Evolutionary conservation across 1,140 invertebrate genomes (phyloP), one percentile per base, ranked within the genome.

Genomic region (Trachymyrmex septentrionalis): DNA sequence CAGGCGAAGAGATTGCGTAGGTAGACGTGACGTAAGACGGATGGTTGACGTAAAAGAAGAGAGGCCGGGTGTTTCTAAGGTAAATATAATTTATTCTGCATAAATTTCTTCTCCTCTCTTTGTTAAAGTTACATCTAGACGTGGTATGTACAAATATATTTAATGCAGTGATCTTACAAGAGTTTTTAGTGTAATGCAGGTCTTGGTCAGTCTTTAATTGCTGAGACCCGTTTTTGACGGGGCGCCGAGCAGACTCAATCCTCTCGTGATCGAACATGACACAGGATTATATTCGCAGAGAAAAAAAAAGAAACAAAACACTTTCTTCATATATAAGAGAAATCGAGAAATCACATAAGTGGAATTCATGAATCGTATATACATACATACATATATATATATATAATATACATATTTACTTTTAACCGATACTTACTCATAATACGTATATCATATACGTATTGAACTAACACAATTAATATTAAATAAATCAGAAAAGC

Each of bases 31-130:
- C 24, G 63, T 50, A 53, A 16, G 21, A 4, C 27, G 24, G n/a
- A 44, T 12, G 19, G 21, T 19, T 38, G 27, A 0, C 9, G 21
- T 12, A 48, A 0, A 76, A 19, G 19, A 34, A 30, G 12, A 14
- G 12, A 12, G 10, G 3, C 0, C 1, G 21, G 2, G n/a, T 30
- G 9, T 24, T 57, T 21, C 59, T 93, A 92, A 87, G 88, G 91
- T 94, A 93, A 94, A 94, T 94, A 94, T 94, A 94, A 95, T 94
- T 95, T 95, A 95, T 95, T 93, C 66, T 88, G 93, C 92, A 92
- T 92, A 92, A 93, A 93, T 89, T 50, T 94, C 88, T 91, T 69
- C 66, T 69, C 38, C 66, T 48, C 38, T 69, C 66, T 88, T 92
- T 87, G 77, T 92, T 89, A 91, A 93, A 77, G 67, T 94, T 92